These are phyloP conservation scores for Drosophila triauraria DNA, from an alignment of 1,140 invertebrate genomes.

Conservation along the genomic window DNA sequence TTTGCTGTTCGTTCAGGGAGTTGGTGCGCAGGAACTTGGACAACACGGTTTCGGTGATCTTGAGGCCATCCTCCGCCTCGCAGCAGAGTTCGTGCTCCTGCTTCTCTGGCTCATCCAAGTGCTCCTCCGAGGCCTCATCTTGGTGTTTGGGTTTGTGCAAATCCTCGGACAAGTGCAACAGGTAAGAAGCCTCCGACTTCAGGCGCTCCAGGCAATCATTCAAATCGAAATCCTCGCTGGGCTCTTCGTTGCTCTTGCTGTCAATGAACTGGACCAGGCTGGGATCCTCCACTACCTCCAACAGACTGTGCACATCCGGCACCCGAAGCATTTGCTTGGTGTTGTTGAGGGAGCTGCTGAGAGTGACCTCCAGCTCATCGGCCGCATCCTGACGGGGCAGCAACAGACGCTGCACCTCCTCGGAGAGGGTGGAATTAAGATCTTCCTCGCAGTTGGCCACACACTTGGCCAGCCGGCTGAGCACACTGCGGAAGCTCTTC, in stretches of 20 bases:
- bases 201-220: constrained; percentile 89
- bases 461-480: constrained; percentile 89
- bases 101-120: constrained; percentile 67
- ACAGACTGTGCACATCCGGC: constrained; percentile 88
- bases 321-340: constrained; percentile 86
- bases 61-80: constrained; percentile 75
- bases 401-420: constrained; percentile 86
- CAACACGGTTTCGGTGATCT: constrained; percentile 50
- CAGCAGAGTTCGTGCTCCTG: constrained; percentile 74
- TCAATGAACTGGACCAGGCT: constrained; percentile 77
- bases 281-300: constrained; percentile 85
- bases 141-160: constrained; percentile 49
- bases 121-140: constrained; percentile 31
- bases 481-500: constrained; percentile 84
- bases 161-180: constrained; percentile 87
- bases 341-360: constrained; percentile 63
- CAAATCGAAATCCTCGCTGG: constrained; percentile 86
- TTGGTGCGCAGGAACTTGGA: constrained; percentile 69
- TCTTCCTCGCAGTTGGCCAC: constrained; percentile 91
- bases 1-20: constrained; percentile 76
- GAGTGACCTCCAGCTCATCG: constrained; percentile 60
- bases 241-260: constrained; percentile 77
- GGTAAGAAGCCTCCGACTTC: constrained; percentile 88
- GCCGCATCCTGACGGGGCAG: constrained; percentile 55
- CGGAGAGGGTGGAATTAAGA: constrained; percentile 90